phyloP scores from a whole-genome alignment of 1,140 invertebrate genomes.

The Lepidurus couesii region DNA sequence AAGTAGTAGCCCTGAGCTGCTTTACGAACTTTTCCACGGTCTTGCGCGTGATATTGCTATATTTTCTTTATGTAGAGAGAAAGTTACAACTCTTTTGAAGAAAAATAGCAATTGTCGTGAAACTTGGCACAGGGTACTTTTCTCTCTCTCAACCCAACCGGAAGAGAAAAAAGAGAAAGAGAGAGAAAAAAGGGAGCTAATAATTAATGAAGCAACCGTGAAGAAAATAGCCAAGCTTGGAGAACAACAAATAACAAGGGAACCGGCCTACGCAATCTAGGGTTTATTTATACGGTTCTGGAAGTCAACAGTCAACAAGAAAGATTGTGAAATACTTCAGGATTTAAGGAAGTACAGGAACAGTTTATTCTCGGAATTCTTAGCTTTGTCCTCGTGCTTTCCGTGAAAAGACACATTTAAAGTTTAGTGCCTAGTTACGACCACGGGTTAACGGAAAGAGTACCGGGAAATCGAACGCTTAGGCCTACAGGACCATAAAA shows the following conservation, averaged over 20 bases:
- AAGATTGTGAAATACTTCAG: neutral
- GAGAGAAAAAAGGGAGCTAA: neutral
- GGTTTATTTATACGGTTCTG: constrained; percentile 2
- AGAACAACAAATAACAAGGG: neutral
- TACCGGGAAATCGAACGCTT: constrained; percentile 18
- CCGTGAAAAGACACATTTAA: neutral
- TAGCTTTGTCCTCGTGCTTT: neutral
- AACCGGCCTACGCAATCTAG: neutral
- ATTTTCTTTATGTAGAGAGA: no score
- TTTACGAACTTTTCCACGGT: neutral
- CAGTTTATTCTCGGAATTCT: neutral
- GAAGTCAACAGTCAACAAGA: constrained; percentile 15
- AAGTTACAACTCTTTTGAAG: no score
- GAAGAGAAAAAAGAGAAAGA: neutral
- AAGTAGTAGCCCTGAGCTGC: neutral
- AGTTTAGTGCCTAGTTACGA: neutral
- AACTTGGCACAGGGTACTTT: neutral
- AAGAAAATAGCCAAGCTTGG: neutral
- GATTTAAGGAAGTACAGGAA: neutral
- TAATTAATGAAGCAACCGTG: neutral
- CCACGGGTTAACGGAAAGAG: neutral
- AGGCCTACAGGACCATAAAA: constrained; percentile 16
- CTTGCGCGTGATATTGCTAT: no score
- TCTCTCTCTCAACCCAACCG: neutral
- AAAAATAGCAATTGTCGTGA: neutral